Base-by-base conservation (phyloP, 2,113 vertebrate genomes). In the Mirza zaza region DNA sequence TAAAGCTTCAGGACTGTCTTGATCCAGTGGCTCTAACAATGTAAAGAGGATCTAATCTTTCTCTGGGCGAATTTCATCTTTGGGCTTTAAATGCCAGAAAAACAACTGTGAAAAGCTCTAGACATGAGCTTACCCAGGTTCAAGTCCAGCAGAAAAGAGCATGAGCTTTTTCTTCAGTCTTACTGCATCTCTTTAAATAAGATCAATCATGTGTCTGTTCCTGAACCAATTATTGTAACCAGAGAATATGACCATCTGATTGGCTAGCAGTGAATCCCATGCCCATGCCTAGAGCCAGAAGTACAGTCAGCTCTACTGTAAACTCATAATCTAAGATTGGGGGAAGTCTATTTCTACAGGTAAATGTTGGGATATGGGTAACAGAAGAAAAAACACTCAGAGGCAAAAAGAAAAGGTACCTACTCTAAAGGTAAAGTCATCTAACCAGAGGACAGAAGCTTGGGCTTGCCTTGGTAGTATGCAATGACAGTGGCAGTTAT, bases 111-210 rank as follows among this genome's bases (percentile, higher is more conserved):
- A 65, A 84, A 67, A 71, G 18, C 7, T 84, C 21, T 80, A 70
- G 32, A 67, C 6, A 39, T 27, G 7, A 0, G 27, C 13, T 48
- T 34, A n/a, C 9, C 3, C 52, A 93, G 23, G 32, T 61, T 92
- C 50, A 94, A 87, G 75, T 71, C 27, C 32, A 91, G 10, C 45
- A 80, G 42, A 92, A 90, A 90, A 96, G 50, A 92, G 11, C 6
- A 18, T 21, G 1, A 27, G 0, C 7, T 80, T 81, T 71, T 94
- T 32, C 29, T n/a, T 92, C 3, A 48, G 65, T 84, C 45, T 76
- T 70, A 13, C 10, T 45, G 27, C 6, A 59, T 71, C 61, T 61
- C 55, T 77, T 87, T 71, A 52, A 52, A 14, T 70, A 70, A 88
- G n/a, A 87, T 21, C 57, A 21, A 86, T 57, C 11, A n/a, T 23